Evolutionary conservation across 2,888 invertebrate species (phyloP), one percentile per base, ranked within the genome.

Genomic region (Chesias legatella): DNA sequence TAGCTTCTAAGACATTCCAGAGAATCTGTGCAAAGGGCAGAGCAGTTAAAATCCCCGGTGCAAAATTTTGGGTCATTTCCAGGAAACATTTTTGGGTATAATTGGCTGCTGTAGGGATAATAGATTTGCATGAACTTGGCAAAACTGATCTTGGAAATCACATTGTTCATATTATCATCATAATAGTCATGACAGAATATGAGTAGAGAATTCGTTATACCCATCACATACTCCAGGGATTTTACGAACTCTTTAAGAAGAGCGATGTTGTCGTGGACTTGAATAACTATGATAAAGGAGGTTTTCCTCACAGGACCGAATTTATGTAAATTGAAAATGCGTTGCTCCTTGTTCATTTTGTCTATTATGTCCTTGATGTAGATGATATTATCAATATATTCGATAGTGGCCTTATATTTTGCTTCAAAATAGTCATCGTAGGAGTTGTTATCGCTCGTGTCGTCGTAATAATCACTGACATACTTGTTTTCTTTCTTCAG

Each of bases 1-100:
- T 28, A n/a, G 6, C 27, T 32, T 17, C 39, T 35, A 5, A 22
- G 9, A 24, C 28, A 29, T 11, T 21, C 17, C 1, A 8, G 7
- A n/a, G 20, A 6, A 1, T 35, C 23, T 5, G 8, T 28, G 23
- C 43, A 38, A 1, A 10, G 11, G 1, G 33, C 30, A 0, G 37
- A 27, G 42, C 73, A 76, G 10, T 58, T 26, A 33, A 59, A 67
- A 7, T 58, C 60, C 3, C 57, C 53, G 1, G 35, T 38, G 43
- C 73, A 74, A 13, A 58, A 59, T 20, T 57, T 48, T 0, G 31
- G 5, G 38, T 72, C 72, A n/a, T 41, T 11, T 0, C 74, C 76
- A 1, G 77, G 76, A 24, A 64, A 77, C 1, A 54, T 52, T 7
- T 46, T 42, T n/a, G 70, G 73, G 26, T 72, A 63, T 20, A 75